Base-by-base conservation (phyloP, 1,140 invertebrate genomes). In the Drosophila arawakana region DNA sequence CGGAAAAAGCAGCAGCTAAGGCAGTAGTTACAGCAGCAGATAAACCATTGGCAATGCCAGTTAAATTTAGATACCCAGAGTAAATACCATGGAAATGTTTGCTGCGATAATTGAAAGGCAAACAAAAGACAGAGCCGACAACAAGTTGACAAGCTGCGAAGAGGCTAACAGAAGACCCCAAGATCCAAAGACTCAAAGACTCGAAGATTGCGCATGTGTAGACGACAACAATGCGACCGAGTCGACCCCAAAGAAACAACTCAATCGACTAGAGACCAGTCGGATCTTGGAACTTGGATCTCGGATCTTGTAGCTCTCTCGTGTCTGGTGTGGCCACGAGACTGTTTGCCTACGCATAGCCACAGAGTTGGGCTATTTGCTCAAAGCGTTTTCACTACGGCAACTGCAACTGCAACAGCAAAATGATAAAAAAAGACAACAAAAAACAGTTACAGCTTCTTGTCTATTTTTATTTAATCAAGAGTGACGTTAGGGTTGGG, bases 401-500 rank as follows among this genome's bases (percentile, higher is more conserved):
- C 74, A 70, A 67, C 73, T 77, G 43, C 57, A 62, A 73, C 74
- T 60, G 44, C 63, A 55, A 21, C 46, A 7, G 15, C 46, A 47
- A 21, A 30, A 15, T 13, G 76, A 55, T 59, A 73, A 69, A 78
- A 73, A 58, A 59, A 47, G 46, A 2, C 4, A 49, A 72, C 47
- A 34, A 73, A 52, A 69, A 60, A 83, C 80, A 83, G 76, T 83
- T 83, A 72, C 80, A 83, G 80, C 80, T 83, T 83, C 80, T 83
- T 83, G 81, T 84, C 76, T 83, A 83, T 83, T 80, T 73, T 67
- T 83, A 46, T 83, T 83, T 76, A 77, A 74, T 83, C 77, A 83
- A 83, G 72, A 83, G 65, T 68, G 49, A 76, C 65, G 39, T 76
- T 74, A n/a, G 60, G 61, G 63, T 49, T 66, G 60, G 60, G 60